Conservation (phyloP, 2,797 vertebrate genomes). For the Lacerta bilineata region DNA sequence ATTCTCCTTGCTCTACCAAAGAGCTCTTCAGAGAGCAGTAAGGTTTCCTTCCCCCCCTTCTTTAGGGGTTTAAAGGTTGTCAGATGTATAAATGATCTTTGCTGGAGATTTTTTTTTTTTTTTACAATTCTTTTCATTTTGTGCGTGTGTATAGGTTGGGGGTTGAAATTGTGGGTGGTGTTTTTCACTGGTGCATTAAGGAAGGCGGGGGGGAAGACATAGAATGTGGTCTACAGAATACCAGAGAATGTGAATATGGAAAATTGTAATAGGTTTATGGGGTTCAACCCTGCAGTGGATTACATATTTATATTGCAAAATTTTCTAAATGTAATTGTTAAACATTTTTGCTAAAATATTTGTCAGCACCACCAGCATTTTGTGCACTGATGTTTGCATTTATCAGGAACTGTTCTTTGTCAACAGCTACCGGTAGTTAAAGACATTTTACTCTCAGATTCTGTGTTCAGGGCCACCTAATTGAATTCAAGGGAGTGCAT, state of each 20-base stretch:
- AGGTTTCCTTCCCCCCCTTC: conserved; percentile 58
- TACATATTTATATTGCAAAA: conserved; percentile 38
- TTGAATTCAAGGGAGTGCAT: too few relatives aligned
- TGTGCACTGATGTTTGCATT: background rate
- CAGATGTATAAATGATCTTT: conserved; percentile 69
- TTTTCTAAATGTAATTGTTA: conserved; percentile 13
- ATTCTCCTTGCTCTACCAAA: conserved; percentile 71
- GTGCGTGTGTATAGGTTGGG: conserved; percentile 30
- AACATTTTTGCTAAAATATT: background rate
- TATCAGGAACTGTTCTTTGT: background rate
- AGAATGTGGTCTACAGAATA: conserved; percentile 53
- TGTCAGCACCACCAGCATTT: background rate
- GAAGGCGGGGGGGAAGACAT: conserved; percentile 37
- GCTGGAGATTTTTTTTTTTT: conserved; percentile 62
- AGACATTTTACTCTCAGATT: too few relatives aligned
- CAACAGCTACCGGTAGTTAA: too few relatives aligned
- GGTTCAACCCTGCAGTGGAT: conserved; percentile 24
- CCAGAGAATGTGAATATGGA: conserved; percentile 53
- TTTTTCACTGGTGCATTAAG: conserved; percentile 51
- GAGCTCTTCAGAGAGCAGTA: conserved; percentile 71
- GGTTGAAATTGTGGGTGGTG: conserved; percentile 44
- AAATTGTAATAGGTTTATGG: conserved; percentile 38
- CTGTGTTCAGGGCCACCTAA: too few relatives aligned
- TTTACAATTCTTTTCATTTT: conserved; percentile 35
- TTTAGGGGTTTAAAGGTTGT: conserved; percentile 71